phyloP scores from a whole-genome alignment of 2,113 vertebrate species.

The Kryptolebias marmoratus region DNA sequence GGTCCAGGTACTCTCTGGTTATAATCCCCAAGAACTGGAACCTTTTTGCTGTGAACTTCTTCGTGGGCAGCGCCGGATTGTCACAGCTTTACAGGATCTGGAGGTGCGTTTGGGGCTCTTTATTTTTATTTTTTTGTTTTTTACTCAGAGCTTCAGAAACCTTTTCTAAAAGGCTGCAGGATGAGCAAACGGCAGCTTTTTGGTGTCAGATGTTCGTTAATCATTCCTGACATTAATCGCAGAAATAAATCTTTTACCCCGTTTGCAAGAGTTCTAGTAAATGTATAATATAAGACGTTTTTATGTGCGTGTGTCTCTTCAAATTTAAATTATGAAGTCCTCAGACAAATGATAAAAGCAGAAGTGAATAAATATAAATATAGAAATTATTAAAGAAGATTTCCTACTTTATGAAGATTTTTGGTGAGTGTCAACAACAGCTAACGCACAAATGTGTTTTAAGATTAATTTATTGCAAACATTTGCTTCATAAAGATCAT shows the following conservation, averaged over 20 bases:
- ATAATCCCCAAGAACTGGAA: conserved; percentile 99
- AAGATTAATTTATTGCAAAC: too few species aligned
- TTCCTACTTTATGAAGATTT: too few species aligned
- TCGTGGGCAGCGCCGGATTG: conserved; percentile 89
- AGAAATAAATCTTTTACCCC: conserved; percentile 20
- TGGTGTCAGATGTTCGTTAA: neutral
- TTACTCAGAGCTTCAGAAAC: neutral
- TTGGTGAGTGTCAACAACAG: too few species aligned
- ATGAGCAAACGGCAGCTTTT: neutral
- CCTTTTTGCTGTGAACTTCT: conserved; percentile 97
- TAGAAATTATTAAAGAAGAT: too few species aligned
- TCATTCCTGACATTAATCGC: conserved; percentile 2
- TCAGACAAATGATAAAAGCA: neutral
- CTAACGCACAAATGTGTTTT: too few species aligned
- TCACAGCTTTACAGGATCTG: conserved; percentile 95
- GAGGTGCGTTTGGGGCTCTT: conserved; percentile 81
- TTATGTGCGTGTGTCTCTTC: neutral
- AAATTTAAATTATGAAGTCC: neutral
- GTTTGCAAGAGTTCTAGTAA: conserved; percentile 4
- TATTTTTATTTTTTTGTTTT: too few species aligned
- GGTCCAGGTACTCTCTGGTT: conserved; percentile 98
- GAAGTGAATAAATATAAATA: neutral
- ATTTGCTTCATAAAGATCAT: too few species aligned
- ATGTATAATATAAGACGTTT: conserved; percentile 7
- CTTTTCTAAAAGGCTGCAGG: too few species aligned